phyloP scores from a whole-genome alignment of 2,113 vertebrate genomes.

The Dicentrarchus labrax region DNA sequence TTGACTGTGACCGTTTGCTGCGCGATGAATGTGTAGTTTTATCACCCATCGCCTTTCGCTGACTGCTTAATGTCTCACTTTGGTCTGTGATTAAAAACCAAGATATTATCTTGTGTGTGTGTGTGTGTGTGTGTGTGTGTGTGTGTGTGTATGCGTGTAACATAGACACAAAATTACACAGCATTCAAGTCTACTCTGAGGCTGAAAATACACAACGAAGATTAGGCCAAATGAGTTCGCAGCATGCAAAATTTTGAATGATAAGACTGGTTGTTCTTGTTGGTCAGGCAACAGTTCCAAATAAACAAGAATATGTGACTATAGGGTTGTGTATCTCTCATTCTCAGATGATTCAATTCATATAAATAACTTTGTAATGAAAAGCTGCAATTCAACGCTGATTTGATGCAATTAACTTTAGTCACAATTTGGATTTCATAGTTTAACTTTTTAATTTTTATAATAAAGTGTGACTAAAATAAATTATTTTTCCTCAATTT shows the following conservation, averaged over 20 bases:
- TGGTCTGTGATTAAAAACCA: constrained; percentile 53
- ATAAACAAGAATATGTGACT: too few relatives aligned
- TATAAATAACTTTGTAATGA: background rate
- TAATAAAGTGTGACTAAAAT: background rate
- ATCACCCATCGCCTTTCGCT: constrained; percentile 49
- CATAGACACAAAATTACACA: constrained; percentile 14
- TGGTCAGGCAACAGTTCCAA: too few relatives aligned
- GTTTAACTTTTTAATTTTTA: background rate
- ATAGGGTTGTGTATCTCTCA: background rate
- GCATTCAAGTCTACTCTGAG: background rate
- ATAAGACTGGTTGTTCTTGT: too few relatives aligned
- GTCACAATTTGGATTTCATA: background rate
- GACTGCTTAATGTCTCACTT: constrained; percentile 53
- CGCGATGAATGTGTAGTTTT: constrained; percentile 52
- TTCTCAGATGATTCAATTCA: background rate
- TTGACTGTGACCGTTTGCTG: constrained; percentile 47
- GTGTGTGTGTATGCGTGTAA: background rate
- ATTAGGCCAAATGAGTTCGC: background rate
- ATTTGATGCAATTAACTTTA: background rate
- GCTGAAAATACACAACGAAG: background rate
- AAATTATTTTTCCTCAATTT: background rate
- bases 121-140: background rate
- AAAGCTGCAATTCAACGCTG: background rate
- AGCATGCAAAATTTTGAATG: background rate
- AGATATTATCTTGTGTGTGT: constrained; percentile 40